Evolutionary conservation across 2,888 invertebrate species (phyloP), one percentile per base, ranked within the genome.

Genomic region (Orthonevra nobilis): DNA sequence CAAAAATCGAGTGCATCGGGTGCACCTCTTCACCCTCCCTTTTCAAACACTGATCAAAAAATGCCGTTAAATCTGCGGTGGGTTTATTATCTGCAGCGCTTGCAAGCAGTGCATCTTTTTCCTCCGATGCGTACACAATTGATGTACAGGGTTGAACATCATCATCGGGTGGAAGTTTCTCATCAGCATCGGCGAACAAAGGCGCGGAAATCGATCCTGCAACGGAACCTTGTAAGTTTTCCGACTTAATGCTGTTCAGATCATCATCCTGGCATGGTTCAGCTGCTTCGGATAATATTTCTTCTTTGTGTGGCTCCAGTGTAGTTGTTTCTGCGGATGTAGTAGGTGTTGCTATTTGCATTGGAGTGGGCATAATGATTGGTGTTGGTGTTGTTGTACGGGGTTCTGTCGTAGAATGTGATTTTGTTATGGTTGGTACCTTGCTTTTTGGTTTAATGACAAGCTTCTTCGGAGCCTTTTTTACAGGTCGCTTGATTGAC

Each of bases 391-490:
- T 46, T 17, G 34, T 10, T 17, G 26, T 10, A 10, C 2, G 12
- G 6, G 52, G 9, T 23, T 15, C n/a, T 17, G 1, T 17, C 38
- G 40, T 19, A 7, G 19, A 20, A 10, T 36, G 28, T 6, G 56
- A 7, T 7, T 56, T 28, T 46, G 23, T 36, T 23, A 23, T 5
- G 23, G 3, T 23, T 10, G 64, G 1, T 6, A 48, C 61, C 20
- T 69, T 68, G 68, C 82, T 83, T 85, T 87, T 89, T 82, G 87
- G 86, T 83, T 89, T 89, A 54, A 89, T 88, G 74, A 88, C 84
- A 61, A 89, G 84, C 82, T 86, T 86, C 83, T 88, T 86, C 6
- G 87, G 84, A 30, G 83, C 83, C 34, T 83, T 84, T 66, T 84
- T 85, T 5, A 81, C 42, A 23, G 82, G 83, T 7, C 84, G 83